These are phyloP conservation scores for Vicugna pacos DNA, from an alignment of 2,113 vertebrate species.

Conservation along the genomic window DNA sequence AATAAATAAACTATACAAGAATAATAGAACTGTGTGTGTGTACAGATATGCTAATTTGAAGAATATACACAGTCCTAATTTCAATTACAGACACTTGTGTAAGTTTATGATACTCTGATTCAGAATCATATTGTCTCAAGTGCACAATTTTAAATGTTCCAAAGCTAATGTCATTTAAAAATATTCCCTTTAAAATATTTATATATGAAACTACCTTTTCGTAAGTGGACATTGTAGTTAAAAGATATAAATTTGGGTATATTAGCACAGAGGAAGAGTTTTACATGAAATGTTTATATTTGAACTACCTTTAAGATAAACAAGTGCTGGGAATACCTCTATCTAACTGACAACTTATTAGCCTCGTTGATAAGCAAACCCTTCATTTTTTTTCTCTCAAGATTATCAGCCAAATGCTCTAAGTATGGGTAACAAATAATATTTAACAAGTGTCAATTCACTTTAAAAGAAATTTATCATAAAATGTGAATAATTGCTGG, in stretches of 20 bases:
- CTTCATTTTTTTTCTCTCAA: background rate
- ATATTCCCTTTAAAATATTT: background rate
- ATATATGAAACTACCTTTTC: background rate
- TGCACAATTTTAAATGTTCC: background rate
- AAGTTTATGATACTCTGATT: constrained; percentile 32
- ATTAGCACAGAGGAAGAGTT: background rate
- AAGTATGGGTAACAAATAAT: background rate
- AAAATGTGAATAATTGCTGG: background rate
- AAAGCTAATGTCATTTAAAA: background rate
- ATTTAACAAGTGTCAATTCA: constrained; percentile 2
- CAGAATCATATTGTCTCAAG: background rate
- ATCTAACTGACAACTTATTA: background rate
- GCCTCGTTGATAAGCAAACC: background rate
- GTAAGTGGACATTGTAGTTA: background rate
- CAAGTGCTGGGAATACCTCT: background rate
- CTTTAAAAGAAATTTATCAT: background rate
- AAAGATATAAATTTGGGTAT: background rate
- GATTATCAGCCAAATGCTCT: background rate
- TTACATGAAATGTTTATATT: background rate
- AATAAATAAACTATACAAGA: background rate
- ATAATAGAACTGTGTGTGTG: background rate
- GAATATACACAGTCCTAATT: background rate
- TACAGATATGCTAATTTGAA: background rate
- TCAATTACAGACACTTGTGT: background rate
- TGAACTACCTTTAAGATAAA: constrained; percentile 25